A percentile compares a stretch with the other conserved stretches of the same genome.
Evolutionary conservation across 2,797 vertebrate species (phyloP).

Genomic region (Hyperoplus lanceolatus): DNA sequence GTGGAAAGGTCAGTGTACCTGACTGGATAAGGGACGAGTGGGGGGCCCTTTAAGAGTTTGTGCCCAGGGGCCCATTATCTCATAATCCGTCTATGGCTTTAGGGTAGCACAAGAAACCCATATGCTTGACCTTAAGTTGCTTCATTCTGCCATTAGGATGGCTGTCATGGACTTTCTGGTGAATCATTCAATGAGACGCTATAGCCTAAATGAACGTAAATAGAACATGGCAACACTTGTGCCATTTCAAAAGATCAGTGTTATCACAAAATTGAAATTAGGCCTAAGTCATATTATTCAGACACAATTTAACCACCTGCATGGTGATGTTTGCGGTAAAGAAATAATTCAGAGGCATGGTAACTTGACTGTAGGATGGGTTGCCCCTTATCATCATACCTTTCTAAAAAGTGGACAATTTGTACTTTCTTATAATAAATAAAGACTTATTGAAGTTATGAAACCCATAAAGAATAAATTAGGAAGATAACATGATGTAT

Average conservation of each 20-base stretch:
- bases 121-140: background rate
- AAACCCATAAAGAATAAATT: background rate
- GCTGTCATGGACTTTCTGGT: background rate
- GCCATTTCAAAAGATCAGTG: background rate
- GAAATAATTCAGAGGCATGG: too few species aligned
- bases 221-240: background rate
- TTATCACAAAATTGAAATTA: background rate
- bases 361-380: background rate
- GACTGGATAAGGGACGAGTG: too few species aligned
- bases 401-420: background rate
- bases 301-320: background rate
- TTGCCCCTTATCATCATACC: background rate
- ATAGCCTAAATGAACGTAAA: background rate
- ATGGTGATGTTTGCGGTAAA: background rate
- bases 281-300: background rate
- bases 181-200: conserved; percentile 13
- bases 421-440: background rate
- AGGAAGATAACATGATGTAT: too few species aligned
- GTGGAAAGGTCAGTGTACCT: too few species aligned
- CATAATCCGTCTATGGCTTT: too few species aligned
- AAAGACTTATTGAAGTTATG: background rate
- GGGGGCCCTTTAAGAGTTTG: too few species aligned
- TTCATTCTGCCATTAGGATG: background rate
- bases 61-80: too few species aligned
- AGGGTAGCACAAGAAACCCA: background rate